These are phyloP conservation scores for Sinopyrophorus schimmeli DNA, from an alignment of 2,888 invertebrate genomes.

Conservation along the genomic window DNA sequence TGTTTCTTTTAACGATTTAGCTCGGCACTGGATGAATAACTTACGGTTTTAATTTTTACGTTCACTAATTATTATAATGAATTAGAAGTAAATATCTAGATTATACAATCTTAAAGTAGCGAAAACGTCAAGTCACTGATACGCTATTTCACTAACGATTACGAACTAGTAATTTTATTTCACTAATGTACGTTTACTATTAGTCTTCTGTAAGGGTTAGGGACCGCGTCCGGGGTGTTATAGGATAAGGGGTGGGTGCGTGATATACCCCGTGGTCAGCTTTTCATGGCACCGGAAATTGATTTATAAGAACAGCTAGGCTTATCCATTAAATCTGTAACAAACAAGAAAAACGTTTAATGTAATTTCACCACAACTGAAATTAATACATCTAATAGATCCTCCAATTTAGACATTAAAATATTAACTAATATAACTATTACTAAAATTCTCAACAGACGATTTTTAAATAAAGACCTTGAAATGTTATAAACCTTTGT, in stretches of 20 bases:
- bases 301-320: slow-evolving; percentile 19
- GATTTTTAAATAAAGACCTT: too few relatives aligned
- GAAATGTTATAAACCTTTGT: slow-evolving; percentile 25
- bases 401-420: too few relatives aligned
- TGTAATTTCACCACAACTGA: too few relatives aligned
- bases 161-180: slow-evolving; percentile 9
- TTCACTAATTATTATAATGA: slow-evolving; percentile 5
- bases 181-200: slow-evolving; percentile 16
- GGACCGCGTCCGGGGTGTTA: slow-evolving; percentile 15
- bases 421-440: too few relatives aligned
- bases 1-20: slow-evolving; percentile 2
- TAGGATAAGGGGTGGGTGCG: slow-evolving; percentile 18
- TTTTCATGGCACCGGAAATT: slow-evolving; percentile 21
- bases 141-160: slow-evolving; percentile 16
- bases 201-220: slow-evolving; percentile 17
- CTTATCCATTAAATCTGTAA: slow-evolving; percentile 24
- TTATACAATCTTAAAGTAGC: slow-evolving; percentile 13
- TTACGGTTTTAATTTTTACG: slow-evolving; percentile 12
- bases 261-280: slow-evolving; percentile 26
- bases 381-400: too few relatives aligned
- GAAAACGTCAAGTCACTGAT: slow-evolving; percentile 19
- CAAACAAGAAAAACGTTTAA: slow-evolving; percentile 18
- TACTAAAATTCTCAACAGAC: too few relatives aligned
- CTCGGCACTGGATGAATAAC: slow-evolving; percentile 17
- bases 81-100: slow-evolving; percentile 14